Base-by-base conservation (phyloP, 2,797 vertebrate genomes). In the Lacerta agilis region DNA sequence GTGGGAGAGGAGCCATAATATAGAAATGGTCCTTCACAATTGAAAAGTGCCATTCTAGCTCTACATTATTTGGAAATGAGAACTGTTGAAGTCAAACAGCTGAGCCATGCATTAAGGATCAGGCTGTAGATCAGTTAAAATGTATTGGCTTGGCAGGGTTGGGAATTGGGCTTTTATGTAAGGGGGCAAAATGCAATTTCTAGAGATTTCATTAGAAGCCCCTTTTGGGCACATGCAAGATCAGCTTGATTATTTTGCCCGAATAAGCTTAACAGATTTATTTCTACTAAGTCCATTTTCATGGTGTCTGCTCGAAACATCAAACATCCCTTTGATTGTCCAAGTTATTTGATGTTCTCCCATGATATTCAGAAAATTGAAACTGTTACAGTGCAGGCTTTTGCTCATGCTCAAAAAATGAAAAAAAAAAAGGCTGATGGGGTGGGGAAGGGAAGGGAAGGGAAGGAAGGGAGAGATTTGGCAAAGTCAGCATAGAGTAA, bases 351-450 rank as follows among this genome's bases (percentile, higher is more conserved):
- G 38, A 81, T 45, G 45, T 77, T 76, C 61, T 81, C 33, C 33
- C 49, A 81, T 15, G 38, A 43, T 33, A 71, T 25, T 90, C 89
- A 43, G 36, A 86, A 3, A 92, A 75, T 0, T 36, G n/a, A 90
- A n/a, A 49, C 0, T 23, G 9, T 13, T 10, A 86, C 13, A 87
- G 20, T 45, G 90, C 90, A 91, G 58, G 2, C 9, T 18, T 93
- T 88, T 94, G 55, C 18, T 95, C 75, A 45, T 80, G 83, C 83
- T 93, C 86, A 2, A 36, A 41, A 89, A 49, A 79, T 20, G 71
- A 91, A 5, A 5, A 5, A 3, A 15, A 55, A 91, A 87, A 43
- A 90, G 88, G 88, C 29, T 2, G 83, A 79, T 29, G 93, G 23
- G 8, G 20, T 67, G 61, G 23, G 29, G 5, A 43, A 61, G 23